phyloP scores from a whole-genome alignment of 2,888 invertebrate species.

The Harmothoe impar region DNA sequence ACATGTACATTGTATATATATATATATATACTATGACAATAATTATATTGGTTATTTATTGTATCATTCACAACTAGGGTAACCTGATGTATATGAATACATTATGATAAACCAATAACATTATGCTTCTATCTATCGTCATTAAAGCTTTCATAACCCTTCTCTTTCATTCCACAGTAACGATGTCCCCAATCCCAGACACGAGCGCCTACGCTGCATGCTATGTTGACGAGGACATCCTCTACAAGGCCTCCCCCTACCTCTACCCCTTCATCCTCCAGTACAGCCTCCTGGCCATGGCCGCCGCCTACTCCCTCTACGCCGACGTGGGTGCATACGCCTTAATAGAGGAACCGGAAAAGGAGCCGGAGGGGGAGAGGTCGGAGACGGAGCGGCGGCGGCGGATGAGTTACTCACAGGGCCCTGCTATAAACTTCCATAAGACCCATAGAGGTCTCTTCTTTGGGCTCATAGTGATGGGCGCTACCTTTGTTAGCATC shows the following conservation, averaged over 20 bases:
- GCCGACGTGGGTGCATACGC: conserved; percentile 37
- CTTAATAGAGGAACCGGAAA: background rate
- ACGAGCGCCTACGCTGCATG: background rate
- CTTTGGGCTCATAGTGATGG: conserved; percentile 64
- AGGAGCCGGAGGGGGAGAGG: background rate
- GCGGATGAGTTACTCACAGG: conserved; percentile 21
- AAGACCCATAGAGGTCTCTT: conserved; percentile 66
- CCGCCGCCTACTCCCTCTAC: conserved; percentile 61
- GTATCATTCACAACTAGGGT: too few relatives aligned
- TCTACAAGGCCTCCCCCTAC: conserved; percentile 65
- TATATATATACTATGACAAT: too few relatives aligned
- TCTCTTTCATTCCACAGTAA: background rate
- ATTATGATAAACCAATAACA: too few relatives aligned
- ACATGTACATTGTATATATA: too few relatives aligned
- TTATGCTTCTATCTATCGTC: too few relatives aligned
- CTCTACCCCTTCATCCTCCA: conserved; percentile 65
- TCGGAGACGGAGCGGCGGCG: background rate
- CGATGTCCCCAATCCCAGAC: background rate
- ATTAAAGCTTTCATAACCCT: too few relatives aligned
- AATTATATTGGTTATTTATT: too few relatives aligned
- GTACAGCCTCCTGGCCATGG: conserved; percentile 64
- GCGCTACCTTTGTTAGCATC: conserved; percentile 57
- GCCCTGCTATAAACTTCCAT: conserved; percentile 62
- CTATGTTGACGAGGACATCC: conserved; percentile 41
- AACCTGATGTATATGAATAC: too few relatives aligned